Evolutionary conservation across 23 tunicate genomes (phyloP), one percentile per base, ranked within the genome.

Genomic region (Trididemnum miniatum): DNA sequence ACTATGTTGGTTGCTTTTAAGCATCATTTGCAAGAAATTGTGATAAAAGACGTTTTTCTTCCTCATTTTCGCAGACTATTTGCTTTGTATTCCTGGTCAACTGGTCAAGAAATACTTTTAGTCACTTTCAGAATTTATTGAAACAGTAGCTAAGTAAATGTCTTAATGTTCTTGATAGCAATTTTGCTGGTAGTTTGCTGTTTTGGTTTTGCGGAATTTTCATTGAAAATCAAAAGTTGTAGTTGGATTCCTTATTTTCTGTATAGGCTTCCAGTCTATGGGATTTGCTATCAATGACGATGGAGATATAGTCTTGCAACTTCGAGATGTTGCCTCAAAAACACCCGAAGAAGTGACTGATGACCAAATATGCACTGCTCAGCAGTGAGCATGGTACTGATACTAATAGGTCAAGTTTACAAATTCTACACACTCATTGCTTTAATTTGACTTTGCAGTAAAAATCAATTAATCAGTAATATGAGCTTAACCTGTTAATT

Each of bases 161-260:
- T 2, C 38, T 82, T 54, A 51, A 82, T 25, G 31, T 35, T 20
- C 51, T 29, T 26, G 24, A 52, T 5, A 50, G 23, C 7, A 69
- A 52, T 20, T 27, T 20, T 44, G 78, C 86, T 18, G 67, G 34
- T 51, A 2, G 69, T 33, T 18, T 82, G 20, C 1, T 82, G 27
- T 26, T 82, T 36, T 71, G 34, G 3, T 49, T 71, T 24, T 82
- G 86, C 34, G 76, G 76, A 20, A 52, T 82, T 30, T 26, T 31
- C 32, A 38, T 30, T 12, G 25, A 33, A 67, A 24, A 7, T 31
- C 15, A 4, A 4, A 32, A 20, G 18, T 4, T 30, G 38, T 12
- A 5, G n/a, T 31, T 33, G 38, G 37, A 67, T 4, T 7, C 67
- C 57, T 9, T 49, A 9, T 62, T 15, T 23, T 62, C 7, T 2